phyloP scores from a whole-genome alignment of 2,888 invertebrate species.

The Ormyrus rosae region DNA sequence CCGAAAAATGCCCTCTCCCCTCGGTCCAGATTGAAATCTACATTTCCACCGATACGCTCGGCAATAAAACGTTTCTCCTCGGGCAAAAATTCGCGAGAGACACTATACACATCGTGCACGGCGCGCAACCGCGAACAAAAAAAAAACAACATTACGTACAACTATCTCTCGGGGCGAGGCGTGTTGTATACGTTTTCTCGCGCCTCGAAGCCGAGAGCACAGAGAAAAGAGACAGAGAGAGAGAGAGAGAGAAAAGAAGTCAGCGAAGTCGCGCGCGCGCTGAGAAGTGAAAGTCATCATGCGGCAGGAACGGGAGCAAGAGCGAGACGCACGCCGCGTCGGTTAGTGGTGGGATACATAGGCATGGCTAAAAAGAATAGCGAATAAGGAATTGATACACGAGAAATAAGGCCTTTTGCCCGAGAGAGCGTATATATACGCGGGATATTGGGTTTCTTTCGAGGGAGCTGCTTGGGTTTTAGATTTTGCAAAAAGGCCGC shows the following conservation, averaged over 20 bases:
- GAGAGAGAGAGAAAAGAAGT: conserved; percentile 39
- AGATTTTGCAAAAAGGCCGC: too few relatives aligned
- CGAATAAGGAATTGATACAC: too few relatives aligned
- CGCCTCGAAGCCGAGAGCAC: background rate
- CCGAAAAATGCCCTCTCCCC: too few relatives aligned
- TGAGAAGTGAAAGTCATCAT: conserved; percentile 61
- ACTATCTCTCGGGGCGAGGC: background rate
- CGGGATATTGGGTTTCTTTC: background rate
- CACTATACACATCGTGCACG: background rate
- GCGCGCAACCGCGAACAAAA: background rate
- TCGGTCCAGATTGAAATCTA: too few relatives aligned
- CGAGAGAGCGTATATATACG: background rate
- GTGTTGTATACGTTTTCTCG: conserved; percentile 12
- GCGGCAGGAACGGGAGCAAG: conserved; percentile 46
- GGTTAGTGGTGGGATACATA: too few relatives aligned
- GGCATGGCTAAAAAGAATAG: too few relatives aligned
- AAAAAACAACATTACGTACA: background rate
- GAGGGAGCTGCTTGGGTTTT: too few relatives aligned
- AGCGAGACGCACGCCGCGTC: conserved; percentile 15
- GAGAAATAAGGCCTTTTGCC: too few relatives aligned
- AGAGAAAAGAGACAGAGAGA: conserved; percentile 25
- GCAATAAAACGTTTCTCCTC: too few relatives aligned
- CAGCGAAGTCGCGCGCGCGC: conserved; percentile 15
- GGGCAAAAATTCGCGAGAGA: too few relatives aligned
- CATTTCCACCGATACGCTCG: too few relatives aligned